These are phyloP conservation scores for Chamaea fasciata DNA, from an alignment of 2,113 vertebrate genomes.

Conservation along the genomic window DNA sequence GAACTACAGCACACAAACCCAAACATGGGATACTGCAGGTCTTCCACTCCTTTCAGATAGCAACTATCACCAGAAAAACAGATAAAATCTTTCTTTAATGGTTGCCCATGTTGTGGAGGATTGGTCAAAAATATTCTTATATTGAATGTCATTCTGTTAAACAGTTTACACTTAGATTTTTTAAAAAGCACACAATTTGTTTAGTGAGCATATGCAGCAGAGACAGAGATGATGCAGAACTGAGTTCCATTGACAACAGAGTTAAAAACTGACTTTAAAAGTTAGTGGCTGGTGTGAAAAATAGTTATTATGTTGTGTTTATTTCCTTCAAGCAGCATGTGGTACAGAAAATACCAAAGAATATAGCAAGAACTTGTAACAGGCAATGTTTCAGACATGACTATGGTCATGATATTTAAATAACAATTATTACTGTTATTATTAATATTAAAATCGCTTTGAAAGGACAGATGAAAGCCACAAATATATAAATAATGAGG, in stretches of 20 bases:
- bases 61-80: not conserved
- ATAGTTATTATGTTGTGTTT: not conserved
- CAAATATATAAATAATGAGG: not conserved
- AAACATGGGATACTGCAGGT: not conserved
- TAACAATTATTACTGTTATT: not conserved
- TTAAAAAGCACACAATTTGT: not conserved
- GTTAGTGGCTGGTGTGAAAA: not conserved
- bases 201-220: not conserved
- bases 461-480: not conserved
- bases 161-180: not conserved
- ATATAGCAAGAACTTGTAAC: not conserved
- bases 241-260: not conserved
- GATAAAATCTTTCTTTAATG: not conserved
- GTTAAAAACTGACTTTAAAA: not conserved
- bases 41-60: not conserved
- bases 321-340: not conserved
- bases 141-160: not conserved
- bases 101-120: not conserved
- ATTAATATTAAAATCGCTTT: not conserved
- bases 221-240: not conserved
- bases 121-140: not conserved
- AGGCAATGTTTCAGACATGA: not conserved
- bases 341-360: not conserved
- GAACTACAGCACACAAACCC: not conserved
- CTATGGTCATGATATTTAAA: not conserved